A percentile compares a stretch with the other conserved stretches of the same genome.
phyloP scores from a whole-genome alignment of 2,797 vertebrate genomes.

The Sebastes matsubarae region DNA sequence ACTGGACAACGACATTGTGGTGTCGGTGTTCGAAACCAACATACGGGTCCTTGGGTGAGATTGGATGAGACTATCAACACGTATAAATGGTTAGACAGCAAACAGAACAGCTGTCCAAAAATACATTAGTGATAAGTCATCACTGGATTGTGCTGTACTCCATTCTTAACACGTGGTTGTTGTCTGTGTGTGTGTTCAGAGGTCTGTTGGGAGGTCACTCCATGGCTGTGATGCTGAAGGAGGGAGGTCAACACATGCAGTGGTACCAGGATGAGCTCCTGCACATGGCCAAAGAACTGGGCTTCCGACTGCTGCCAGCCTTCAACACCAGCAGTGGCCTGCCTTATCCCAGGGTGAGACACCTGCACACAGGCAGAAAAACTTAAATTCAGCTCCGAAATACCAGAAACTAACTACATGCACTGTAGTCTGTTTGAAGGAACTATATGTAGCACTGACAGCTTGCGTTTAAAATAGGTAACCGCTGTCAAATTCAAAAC shows the following conservation, averaged over 20 bases:
- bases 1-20: conserved; percentile 98
- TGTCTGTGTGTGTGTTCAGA: conserved; percentile 69
- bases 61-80: not conserved
- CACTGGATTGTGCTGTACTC: not conserved
- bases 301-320: conserved; percentile 93
- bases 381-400: not conserved
- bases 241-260: conserved; percentile 91
- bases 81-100: not conserved
- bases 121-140: not conserved
- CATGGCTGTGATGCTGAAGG: conserved; percentile 96
- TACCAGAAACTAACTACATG: not conserved
- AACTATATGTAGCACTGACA: too few species aligned
- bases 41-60: conserved; percentile 98
- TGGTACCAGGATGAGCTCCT: conserved; percentile 97
- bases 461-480: too few species aligned
- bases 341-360: conserved; percentile 95
- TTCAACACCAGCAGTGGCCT: conserved; percentile 99
- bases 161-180: not conserved
- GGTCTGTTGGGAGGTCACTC: conserved; percentile 96
- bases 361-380: not conserved
- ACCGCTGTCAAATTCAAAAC: too few species aligned
- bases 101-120: not conserved
- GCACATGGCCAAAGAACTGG: conserved; percentile 96
- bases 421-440: not conserved
- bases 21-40: conserved; percentile 99